Percentiles rank a stretch among this genome's conserved stretches.
Conservation (phyloP, 2,888 invertebrate genomes). For the Junonia oenone region DNA sequence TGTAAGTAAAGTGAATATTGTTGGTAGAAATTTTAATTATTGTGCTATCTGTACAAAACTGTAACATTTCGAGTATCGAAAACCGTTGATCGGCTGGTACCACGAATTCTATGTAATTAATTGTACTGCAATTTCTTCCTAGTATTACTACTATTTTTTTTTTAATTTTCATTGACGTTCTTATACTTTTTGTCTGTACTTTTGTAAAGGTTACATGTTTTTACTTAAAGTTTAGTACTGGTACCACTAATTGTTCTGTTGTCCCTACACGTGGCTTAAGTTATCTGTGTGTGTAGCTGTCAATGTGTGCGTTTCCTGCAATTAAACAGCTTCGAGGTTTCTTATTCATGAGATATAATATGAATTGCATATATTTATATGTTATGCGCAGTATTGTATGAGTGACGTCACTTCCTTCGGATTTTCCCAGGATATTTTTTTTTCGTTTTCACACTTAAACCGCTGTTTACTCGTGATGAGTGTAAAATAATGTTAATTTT, state of each 20-base stretch:
- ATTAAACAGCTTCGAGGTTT: conserved; percentile 49
- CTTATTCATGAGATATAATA: conserved; percentile 33
- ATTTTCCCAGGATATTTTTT: conserved; percentile 24
- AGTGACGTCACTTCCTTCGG: conserved; percentile 33
- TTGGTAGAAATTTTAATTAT: too few species aligned
- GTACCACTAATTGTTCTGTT: conserved; percentile 32
- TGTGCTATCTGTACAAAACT: too few species aligned
- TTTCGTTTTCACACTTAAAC: neutral
- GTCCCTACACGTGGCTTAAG: conserved; percentile 40
- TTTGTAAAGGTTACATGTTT: too few species aligned
- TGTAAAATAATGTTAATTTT: too few species aligned
- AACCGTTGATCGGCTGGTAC: too few species aligned
- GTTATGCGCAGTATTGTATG: conserved; percentile 29
- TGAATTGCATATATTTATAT: conserved; percentile 25
- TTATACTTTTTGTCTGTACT: neutral
- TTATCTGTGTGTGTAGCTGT: conserved; percentile 38
- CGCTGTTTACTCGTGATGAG: neutral
- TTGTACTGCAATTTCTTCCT: too few species aligned
- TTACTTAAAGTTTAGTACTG: too few species aligned
- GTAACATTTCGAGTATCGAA: too few species aligned
- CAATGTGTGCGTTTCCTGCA: conserved; percentile 51
- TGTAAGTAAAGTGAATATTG: too few species aligned
- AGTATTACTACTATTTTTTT: too few species aligned
- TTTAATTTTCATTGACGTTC: too few species aligned
- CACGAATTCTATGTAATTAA: too few species aligned